phyloP scores from a whole-genome alignment of 1,140 invertebrate genomes.

The Pseudomyrmex concolor region DNA sequence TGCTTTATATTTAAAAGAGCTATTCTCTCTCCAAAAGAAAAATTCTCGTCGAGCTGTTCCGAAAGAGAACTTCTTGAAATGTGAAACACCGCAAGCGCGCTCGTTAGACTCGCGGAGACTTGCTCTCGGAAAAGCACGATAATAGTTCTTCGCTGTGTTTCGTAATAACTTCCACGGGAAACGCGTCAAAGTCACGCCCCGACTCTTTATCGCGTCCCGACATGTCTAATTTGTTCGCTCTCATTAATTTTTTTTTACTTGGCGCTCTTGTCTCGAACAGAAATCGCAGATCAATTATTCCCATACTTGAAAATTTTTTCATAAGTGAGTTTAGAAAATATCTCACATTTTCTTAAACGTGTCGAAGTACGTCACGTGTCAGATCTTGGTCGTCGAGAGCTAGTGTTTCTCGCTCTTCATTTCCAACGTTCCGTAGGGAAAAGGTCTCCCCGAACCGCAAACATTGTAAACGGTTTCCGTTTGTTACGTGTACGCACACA shows the following conservation, averaged over 20 bases:
- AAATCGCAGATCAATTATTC: not conserved
- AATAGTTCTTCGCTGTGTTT: conserved; percentile 31
- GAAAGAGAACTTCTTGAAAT: not conserved
- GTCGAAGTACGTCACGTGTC: no score
- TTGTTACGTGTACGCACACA: no score
- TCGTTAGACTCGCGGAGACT: not conserved
- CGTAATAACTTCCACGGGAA: conserved; percentile 6
- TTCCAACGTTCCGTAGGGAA: conserved; percentile 15
- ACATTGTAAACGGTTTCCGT: not conserved
- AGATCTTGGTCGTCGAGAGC: not conserved
- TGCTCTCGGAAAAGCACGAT: not conserved
- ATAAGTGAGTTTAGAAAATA: no score
- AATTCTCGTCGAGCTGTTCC: not conserved
- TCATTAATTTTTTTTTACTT: conserved; percentile 19
- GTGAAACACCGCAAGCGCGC: no score
- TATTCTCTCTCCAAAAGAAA: not conserved
- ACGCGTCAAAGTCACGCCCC: conserved; percentile 40
- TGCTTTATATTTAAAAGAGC: not conserved
- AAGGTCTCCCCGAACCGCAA: conserved; percentile 16
- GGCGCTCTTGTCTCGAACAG: not conserved
- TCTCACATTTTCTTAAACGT: no score
- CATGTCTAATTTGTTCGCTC: conserved; percentile 36
- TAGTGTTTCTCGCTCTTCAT: conserved; percentile 8
- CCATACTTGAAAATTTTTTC: not conserved
- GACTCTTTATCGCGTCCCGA: conserved; percentile 30